Evolutionary conservation across 2,797 vertebrate genomes (phyloP).

Genomic region (Amphiprion clarkii): DNA sequence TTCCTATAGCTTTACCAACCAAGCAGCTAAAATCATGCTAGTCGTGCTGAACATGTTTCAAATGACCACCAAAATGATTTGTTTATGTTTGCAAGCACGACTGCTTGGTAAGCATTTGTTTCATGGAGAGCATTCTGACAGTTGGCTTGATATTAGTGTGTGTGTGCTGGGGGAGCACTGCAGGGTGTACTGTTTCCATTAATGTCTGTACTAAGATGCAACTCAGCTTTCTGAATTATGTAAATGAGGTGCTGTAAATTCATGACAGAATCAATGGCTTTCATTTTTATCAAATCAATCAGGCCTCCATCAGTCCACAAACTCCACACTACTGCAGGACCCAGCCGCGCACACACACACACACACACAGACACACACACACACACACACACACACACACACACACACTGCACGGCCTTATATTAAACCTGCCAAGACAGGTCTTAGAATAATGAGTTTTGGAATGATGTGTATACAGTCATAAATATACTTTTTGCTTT

Average conservation of each 20-base stretch:
- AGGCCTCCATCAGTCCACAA: constrained; percentile 80
- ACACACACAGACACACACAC: constrained; percentile 1
- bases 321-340: constrained; percentile 56
- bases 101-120: constrained; percentile 72
- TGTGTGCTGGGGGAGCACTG: constrained; percentile 45
- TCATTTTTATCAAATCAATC: constrained; percentile 87
- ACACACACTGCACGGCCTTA: constrained; percentile 58
- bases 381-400: constrained; percentile 24
- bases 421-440: constrained; percentile 79
- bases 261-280: constrained; percentile 86
- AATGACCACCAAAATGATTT: constrained; percentile 51
- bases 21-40: constrained; percentile 13
- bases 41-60: constrained; percentile 27
- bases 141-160: constrained; percentile 52
- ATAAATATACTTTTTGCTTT: constrained; percentile 81
- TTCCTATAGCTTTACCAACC: neutral
- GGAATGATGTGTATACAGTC: constrained; percentile 79
- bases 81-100: constrained; percentile 47
- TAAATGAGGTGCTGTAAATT: constrained; percentile 86
- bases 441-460: constrained; percentile 81
- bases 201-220: constrained; percentile 78
- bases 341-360: neutral
- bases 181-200: constrained; percentile 70
- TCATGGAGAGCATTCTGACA: constrained; percentile 54
- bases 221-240: constrained; percentile 84